Evolutionary conservation across 2,888 invertebrate species (phyloP).

Genomic region (Phasia obesa): DNA sequence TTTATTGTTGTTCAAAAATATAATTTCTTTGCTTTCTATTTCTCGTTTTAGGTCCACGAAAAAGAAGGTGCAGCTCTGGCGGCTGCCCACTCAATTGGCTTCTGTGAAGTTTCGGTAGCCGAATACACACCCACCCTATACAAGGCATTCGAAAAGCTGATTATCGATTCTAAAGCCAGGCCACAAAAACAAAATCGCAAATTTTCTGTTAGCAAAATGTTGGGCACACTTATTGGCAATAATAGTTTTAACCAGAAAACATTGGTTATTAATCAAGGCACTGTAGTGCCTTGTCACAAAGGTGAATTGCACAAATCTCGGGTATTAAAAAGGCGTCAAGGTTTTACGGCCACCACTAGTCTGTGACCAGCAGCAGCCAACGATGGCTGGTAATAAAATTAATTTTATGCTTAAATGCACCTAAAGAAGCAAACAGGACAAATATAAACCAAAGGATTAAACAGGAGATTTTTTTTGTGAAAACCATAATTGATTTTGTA

Average conservation of each 20-base stretch:
- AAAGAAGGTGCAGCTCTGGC: constrained; percentile 88
- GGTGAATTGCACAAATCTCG: constrained; percentile 85
- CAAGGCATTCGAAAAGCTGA: constrained; percentile 87
- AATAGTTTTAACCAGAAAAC: constrained; percentile 76
- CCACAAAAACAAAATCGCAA: constrained; percentile 86
- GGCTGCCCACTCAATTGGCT: constrained; percentile 87
- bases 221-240: constrained; percentile 82
- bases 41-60: constrained; percentile 86
- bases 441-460: constrained; percentile 28
- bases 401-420: background rate
- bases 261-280: constrained; percentile 83
- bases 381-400: constrained; percentile 65
- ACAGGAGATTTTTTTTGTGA: constrained; percentile 44
- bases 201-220: constrained; percentile 91
- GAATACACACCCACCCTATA: constrained; percentile 90
- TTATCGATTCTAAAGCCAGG: constrained; percentile 86
- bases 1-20: too few relatives aligned
- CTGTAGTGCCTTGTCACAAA: constrained; percentile 85
- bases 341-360: constrained; percentile 86
- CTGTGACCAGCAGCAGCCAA: constrained; percentile 85
- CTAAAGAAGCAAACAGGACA: constrained; percentile 55
- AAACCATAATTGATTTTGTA: constrained; percentile 67
- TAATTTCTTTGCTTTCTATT: constrained; percentile 4
- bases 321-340: constrained; percentile 84
- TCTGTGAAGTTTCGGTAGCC: constrained; percentile 91